These are phyloP conservation scores for Drosophila kambysellisi DNA, from an alignment of 2,888 invertebrate species.

Conservation along the genomic window DNA sequence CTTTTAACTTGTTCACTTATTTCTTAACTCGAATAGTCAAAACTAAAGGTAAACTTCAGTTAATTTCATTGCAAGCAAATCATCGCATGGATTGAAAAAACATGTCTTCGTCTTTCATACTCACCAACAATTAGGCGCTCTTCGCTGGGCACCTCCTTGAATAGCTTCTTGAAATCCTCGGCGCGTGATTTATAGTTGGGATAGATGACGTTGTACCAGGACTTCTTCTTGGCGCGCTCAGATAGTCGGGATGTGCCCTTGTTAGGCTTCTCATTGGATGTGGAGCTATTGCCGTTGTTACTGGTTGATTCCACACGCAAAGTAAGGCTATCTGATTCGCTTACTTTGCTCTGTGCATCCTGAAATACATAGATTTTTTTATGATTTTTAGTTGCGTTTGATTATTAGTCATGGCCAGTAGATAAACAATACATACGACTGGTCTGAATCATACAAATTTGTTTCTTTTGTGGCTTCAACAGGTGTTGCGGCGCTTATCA, in stretches of 20 bases:
- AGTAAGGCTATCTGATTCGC: conserved; percentile 59
- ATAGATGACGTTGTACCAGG: conserved; percentile 94
- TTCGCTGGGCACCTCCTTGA: conserved; percentile 95
- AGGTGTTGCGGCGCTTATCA: conserved; percentile 48
- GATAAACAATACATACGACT: neutral
- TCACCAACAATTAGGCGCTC: conserved; percentile 97
- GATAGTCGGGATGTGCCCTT: conserved; percentile 83
- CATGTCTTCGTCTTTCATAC: conserved; percentile 65
- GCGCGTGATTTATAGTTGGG: conserved; percentile 97
- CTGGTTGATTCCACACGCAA: conserved; percentile 54
- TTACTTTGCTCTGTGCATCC: conserved; percentile 66
- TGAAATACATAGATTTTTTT: conserved; percentile 22
- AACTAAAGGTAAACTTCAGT: neutral
- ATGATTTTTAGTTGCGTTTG: neutral
- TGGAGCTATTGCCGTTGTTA: conserved; percentile 45
- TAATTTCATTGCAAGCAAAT: neutral
- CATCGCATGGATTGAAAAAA: neutral
- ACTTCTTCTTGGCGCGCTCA: conserved; percentile 90
- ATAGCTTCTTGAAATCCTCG: conserved; percentile 96
- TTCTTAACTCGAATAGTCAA: neutral
- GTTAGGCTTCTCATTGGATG: conserved; percentile 72
- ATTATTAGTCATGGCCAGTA: conserved; percentile 19
- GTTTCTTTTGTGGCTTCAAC: neutral
- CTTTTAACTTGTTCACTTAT: neutral
- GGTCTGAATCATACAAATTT: conserved; percentile 39